These are phyloP conservation scores for Myodes glareolus DNA, from an alignment of 2,113 vertebrate species.

Conservation along the genomic window DNA sequence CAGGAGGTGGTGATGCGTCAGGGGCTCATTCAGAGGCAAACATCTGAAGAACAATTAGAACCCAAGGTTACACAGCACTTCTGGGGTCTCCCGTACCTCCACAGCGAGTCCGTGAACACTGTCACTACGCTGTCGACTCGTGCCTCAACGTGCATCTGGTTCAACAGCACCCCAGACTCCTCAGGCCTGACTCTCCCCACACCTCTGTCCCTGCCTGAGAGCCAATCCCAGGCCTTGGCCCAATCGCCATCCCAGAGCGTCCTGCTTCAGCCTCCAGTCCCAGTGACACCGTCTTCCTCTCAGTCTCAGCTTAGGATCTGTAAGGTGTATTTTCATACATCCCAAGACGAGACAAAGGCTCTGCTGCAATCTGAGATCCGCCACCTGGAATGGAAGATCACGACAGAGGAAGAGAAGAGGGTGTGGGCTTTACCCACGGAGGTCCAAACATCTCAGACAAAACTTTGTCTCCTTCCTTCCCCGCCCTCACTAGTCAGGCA, in stretches of 20 bases:
- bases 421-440: not conserved
- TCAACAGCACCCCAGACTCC: not conserved
- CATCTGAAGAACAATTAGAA: not conserved
- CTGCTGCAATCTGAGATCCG: not conserved
- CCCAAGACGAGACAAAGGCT: not conserved
- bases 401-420: not conserved
- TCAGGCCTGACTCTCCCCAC: not conserved
- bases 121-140: not conserved
- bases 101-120: not conserved
- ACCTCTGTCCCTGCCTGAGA: not conserved
- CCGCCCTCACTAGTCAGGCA: not conserved
- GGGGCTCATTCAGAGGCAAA: too few species aligned
- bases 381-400: not conserved
- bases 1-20: accelerated
- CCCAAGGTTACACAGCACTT: not conserved
- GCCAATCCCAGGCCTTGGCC: not conserved
- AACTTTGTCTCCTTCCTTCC: not conserved
- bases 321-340: not conserved
- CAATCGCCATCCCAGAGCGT: not conserved
- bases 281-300: too few species aligned
- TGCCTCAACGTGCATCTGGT: not conserved
- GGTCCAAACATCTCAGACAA: not conserved
- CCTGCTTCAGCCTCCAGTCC: not conserved
- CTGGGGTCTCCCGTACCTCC: not conserved
- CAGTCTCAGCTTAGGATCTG: not conserved